Evolutionary conservation across 2,113 vertebrate genomes (phyloP), one percentile per base, ranked within the genome.

Genomic region (Gadus macrocephalus): DNA sequence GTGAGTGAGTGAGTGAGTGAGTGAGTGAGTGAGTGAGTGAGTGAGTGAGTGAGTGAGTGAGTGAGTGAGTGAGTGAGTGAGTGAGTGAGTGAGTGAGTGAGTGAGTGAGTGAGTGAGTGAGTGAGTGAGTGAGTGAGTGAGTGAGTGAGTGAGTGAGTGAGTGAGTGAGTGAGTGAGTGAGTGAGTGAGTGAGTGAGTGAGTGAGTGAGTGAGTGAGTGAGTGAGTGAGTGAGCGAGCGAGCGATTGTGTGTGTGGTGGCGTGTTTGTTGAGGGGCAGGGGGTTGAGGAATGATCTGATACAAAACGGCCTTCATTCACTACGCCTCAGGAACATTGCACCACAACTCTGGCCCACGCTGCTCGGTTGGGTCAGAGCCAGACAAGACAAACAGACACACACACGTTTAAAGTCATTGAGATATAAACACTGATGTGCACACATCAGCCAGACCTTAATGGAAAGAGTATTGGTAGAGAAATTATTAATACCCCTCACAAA

Each of bases 221-320:
- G 42, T 49, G 42, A 11, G 42, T 49, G 42, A 11, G 42, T 49
- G 42, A 7, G 38, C 72, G 56, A 63, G 71, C 16, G 2, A 25
- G 25, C 2, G 25, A 25, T 1, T 25, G 59, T 61, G 8, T 61
- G 59, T 61, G 7, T 61, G 59, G 22, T 61, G 19, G n/a, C 19
- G 7, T 20, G n/a, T 11, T 61, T 19, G n/a, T 70, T 80, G 75
- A 66, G 71, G 63, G 59, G 25, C 71, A 67, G 66, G 73, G 66
- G 69, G 63, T n/a, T 42, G 77, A 66, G 75, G 64, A 79, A 79
- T 64, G 81, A 71, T 79, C 67, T 42, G 68, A 77, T 76, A 92
- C 90, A 92, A 91, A 87, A 84, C 77, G 65, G 70, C 72, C 83
- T 89, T 91, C 92, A 81, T 90, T 82, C 73, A 75, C 66, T 53